Base-by-base conservation (phyloP, 2,113 vertebrate species). In the Delphinus delphis region DNA sequence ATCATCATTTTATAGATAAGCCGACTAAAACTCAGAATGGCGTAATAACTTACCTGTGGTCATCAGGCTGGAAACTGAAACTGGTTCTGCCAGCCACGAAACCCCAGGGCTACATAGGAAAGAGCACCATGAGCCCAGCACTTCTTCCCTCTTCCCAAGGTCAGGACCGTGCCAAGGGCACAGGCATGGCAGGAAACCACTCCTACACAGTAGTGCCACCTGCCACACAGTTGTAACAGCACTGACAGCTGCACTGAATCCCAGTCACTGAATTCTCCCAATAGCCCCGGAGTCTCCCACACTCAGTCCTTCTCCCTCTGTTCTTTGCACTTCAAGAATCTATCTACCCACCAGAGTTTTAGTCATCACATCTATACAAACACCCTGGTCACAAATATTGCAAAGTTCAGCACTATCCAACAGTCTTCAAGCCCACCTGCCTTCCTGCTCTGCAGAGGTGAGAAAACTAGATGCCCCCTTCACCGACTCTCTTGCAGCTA, bases 401-500 rank as follows among this genome's bases (percentile, higher is more conserved):
- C 36, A 76, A 62, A 53, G 26, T 17, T 84, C 71, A 21, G 23
- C 14, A 14, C 53, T 18, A 88, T 18, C 55, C 38, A 88, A 18
- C 10, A 71, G 79, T n/a, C n/a, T 82, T 89, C 87, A 41, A 65
- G 47, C 17, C 25, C 33, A 18, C 25, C 17, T 17, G 13, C 23
- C 18, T 82, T 36, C 58, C 41, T 12, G 2, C 21, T 79, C 83
- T 71, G 41, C 36, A 73, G 63, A 94, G 47, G 62, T 55, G 6
- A 77, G 73, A 63, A 84, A 82, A 38, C 77, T 38, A 83, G 58
- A 60, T 26, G 23, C 58, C 31, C 3, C 12, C 38, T 89, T 76
- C 55, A 50, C 38, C 1, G 82, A 89, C 83, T 94, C 70, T 71
- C 82, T 96, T 92, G 68, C 88, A 92, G 90, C 90, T 95, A 95